These are phyloP conservation scores for Nomada fucata DNA, from an alignment of 2,888 invertebrate species.

Conservation along the genomic window DNA sequence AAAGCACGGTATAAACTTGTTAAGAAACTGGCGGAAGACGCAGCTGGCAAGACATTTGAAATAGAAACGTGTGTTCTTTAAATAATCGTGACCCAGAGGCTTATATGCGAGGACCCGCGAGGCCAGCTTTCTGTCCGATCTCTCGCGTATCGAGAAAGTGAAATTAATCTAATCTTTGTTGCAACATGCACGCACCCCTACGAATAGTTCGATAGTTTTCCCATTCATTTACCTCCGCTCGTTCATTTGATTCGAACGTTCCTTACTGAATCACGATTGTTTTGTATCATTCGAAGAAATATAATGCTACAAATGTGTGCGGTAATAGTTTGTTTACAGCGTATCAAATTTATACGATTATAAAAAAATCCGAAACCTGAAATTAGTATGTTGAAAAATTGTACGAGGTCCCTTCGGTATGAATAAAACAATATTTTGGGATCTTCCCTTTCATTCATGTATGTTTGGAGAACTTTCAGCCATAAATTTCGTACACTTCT, in stretches of 20 bases:
- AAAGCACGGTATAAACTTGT: conserved; percentile 66
- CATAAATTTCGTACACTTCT: neutral
- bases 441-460: neutral
- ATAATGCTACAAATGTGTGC: neutral
- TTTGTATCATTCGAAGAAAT: too few relatives aligned
- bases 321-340: neutral
- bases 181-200: too few relatives aligned
- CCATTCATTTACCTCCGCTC: too few relatives aligned
- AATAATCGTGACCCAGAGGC: conserved; percentile 84
- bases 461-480: conserved; percentile 36
- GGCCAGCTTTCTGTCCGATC: conserved; percentile 50
- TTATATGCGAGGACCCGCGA: conserved; percentile 69
- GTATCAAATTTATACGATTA: neutral
- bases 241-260: too few relatives aligned
- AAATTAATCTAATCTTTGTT: conserved; percentile 30
- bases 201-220: too few relatives aligned
- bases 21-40: conserved; percentile 80
- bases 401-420: neutral
- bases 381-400: neutral
- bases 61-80: conserved; percentile 83
- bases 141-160: conserved; percentile 48
- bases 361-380: neutral
- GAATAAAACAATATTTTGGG: conserved; percentile 35
- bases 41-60: conserved; percentile 82
- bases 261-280: too few relatives aligned